Evolutionary conservation across 2,113 vertebrate species (phyloP), one percentile per base, ranked within the genome.

Genomic region (Chloropsis cyanopogon): DNA sequence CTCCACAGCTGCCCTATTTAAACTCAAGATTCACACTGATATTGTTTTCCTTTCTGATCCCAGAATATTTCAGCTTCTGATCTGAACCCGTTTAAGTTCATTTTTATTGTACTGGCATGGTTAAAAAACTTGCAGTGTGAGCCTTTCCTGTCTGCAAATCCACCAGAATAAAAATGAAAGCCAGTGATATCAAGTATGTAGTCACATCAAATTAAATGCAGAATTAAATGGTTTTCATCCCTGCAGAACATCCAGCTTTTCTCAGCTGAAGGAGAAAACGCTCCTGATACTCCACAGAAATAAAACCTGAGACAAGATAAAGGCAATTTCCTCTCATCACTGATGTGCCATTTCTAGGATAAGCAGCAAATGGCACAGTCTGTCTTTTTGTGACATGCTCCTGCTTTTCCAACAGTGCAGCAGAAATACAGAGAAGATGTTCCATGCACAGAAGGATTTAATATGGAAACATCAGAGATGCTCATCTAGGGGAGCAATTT

Each of bases 71-170:
- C 25, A 54, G 33, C 3, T 25, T 92, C 44, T 64, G 26, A 66
- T 79, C 52, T 82, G 59, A 88, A 59, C 8, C 52, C 54, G 24
- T 68, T 65, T n/a, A 41, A 46, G 50, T 87, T 95, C 53, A 81
- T 92, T 95, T 90, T 95, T 94, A 44, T 96, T 94, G 82, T 24
- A 17, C 29, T 50, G 46, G 33, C 31, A 68, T 18, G 19, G 77
- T 88, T 96, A 96, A 93, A 91, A 93, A 88, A 47, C 57, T 52
- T 92, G 65, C 82, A 95, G 17, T 53, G 41, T n/a, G 46, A 95
- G 88, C 44, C 63, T 82, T 37, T 90, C 66, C 50, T 71, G 56
- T 75, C 49, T 93, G 80, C 92, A 97, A 96, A 91, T n/a, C 80
- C 87, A 94, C 82, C 14, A 31, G 72, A 84, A 87, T 47, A 82